These are phyloP conservation scores for Ptychochromis oligacanthus DNA, from an alignment of 2,113 vertebrate species.

Conservation along the genomic window DNA sequence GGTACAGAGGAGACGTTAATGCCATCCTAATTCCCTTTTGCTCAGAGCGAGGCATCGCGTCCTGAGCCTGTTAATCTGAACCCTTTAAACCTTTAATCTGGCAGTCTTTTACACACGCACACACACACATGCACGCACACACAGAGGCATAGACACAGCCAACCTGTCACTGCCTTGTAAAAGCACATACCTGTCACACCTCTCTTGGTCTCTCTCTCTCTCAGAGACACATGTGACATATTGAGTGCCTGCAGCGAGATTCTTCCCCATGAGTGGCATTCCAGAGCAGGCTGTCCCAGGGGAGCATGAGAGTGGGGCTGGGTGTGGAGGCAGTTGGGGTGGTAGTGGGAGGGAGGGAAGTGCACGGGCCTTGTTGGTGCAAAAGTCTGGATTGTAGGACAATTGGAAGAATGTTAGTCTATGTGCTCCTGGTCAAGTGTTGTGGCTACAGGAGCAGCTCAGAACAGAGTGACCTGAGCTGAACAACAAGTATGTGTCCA, in stretches of 20 bases:
- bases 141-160: background rate
- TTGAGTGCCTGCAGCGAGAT: slow-evolving; percentile 81
- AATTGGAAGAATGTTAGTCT: background rate
- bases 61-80: slow-evolving; percentile 72
- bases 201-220: slow-evolving; percentile 24
- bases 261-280: slow-evolving; percentile 82
- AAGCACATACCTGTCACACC: slow-evolving; percentile 58
- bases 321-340: slow-evolving; percentile 27
- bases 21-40: slow-evolving; percentile 65
- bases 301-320: slow-evolving; percentile 60
- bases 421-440: background rate
- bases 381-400: slow-evolving; percentile 21
- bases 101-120: slow-evolving; percentile 25
- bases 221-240: slow-evolving; percentile 73
- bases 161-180: slow-evolving; percentile 54
- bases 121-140: background rate
- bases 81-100: slow-evolving; percentile 71
- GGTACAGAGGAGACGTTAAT: slow-evolving; percentile 63
- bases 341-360: background rate
- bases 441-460: background rate
- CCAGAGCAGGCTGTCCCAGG: slow-evolving; percentile 77
- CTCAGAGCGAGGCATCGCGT: slow-evolving; percentile 40
- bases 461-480: background rate
- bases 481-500: background rate
- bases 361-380: slow-evolving; percentile 40